Percentiles rank a stretch among this genome's conserved stretches.
Conservation (phyloP, 23 tunicate genomes). For the Styela plicata region DNA sequence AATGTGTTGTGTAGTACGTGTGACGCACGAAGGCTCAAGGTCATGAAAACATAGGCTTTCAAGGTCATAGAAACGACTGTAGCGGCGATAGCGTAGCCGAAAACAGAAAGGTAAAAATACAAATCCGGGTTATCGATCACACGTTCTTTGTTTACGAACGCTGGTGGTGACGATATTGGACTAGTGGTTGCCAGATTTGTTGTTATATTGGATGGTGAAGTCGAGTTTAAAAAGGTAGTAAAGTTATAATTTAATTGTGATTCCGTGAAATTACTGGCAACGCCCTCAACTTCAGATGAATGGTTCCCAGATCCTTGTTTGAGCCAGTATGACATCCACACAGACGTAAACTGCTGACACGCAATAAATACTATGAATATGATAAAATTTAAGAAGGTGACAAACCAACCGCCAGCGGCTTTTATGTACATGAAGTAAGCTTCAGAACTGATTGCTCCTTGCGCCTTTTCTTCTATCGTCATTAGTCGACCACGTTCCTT, state of each 20-base stretch:
- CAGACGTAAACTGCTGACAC: constrained; percentile 59
- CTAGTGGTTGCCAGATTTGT: background rate
- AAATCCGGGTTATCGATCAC: constrained; percentile 43
- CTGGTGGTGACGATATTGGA: background rate
- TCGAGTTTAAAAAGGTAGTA: background rate
- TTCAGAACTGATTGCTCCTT: constrained; percentile 17
- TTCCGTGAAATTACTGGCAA: background rate
- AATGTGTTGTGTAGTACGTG: constrained; percentile 35
- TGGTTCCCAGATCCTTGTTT: constrained; percentile 24
- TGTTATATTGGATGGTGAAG: background rate
- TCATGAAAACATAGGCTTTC: constrained; percentile 43
- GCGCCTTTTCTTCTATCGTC: constrained; percentile 60
- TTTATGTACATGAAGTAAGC: constrained; percentile 34
- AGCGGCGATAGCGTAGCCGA: constrained; percentile 32
- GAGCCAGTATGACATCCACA: constrained; percentile 76
- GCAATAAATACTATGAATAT: constrained; percentile 54
- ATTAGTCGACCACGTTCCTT: constrained; percentile 51
- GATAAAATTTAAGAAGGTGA: constrained; percentile 16
- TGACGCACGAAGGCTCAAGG: constrained; percentile 35
- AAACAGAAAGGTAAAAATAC: constrained; percentile 50
- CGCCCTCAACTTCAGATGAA: background rate
- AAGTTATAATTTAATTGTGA: no score
- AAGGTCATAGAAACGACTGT: constrained; percentile 41
- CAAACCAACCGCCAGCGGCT: constrained; percentile 56
- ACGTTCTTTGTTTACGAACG: background rate